phyloP scores from a whole-genome alignment of 2,888 invertebrate species.

The Machimus rusticus region DNA sequence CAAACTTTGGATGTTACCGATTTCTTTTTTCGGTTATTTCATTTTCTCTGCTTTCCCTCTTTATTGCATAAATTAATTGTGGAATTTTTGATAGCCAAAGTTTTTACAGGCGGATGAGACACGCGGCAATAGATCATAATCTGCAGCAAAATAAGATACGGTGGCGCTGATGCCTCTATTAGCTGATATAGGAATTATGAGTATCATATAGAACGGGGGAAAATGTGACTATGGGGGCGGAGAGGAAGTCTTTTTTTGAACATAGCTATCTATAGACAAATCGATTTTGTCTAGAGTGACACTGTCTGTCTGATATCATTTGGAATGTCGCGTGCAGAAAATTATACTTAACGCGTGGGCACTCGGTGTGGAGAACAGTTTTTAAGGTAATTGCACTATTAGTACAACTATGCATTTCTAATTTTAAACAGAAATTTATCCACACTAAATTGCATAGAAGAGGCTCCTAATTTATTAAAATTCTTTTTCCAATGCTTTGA shows the following conservation, averaged over 20 bases:
- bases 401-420: background rate
- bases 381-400: background rate
- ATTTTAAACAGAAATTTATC: background rate
- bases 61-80: slow-evolving; percentile 17
- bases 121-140: background rate
- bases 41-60: background rate
- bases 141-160: background rate
- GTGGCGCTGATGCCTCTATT: background rate
- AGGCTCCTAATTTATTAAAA: background rate
- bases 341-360: background rate
- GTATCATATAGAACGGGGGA: background rate
- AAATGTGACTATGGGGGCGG: background rate
- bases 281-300: background rate
- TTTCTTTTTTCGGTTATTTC: background rate
- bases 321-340: background rate
- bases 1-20: background rate
- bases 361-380: background rate
- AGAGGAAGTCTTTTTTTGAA: background rate
- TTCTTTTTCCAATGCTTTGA: background rate
- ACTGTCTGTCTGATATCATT: background rate
- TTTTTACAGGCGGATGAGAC: background rate
- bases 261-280: background rate
- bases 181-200: background rate
- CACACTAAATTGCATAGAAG: background rate
- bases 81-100: background rate